Percentiles rank a stretch among this genome's conserved stretches.
Conservation (phyloP, 2,888 invertebrate species). For the Drosophila mayaguana region DNA sequence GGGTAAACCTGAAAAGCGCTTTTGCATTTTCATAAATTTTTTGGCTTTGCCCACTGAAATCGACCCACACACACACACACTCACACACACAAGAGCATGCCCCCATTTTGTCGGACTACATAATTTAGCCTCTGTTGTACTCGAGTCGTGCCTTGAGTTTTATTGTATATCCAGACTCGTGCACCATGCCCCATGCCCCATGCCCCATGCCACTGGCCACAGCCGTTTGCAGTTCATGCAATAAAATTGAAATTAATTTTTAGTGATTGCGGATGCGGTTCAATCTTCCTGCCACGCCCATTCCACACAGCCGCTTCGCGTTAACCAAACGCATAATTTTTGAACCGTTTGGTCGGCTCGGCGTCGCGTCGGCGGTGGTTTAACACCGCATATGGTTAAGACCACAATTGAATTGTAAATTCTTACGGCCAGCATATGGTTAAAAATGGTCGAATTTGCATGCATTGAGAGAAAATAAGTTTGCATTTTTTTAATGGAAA, state of each 20-base stretch:
- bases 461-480: constrained; percentile 2
- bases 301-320: constrained; percentile 1
- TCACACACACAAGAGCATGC: not conserved
- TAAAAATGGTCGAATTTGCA: constrained; percentile 15
- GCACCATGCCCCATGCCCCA: constrained; percentile 5
- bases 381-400: constrained; percentile 65
- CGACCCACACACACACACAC: constrained; percentile 6
- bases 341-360: constrained; percentile 46
- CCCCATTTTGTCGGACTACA: constrained; percentile 39
- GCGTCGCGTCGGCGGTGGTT: constrained; percentile 48
- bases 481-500: not conserved
- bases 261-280: constrained; percentile 81
- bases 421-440: constrained; percentile 49
- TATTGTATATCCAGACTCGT: constrained; percentile 34
- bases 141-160: constrained; percentile 49
- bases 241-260: constrained; percentile 81
- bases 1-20: constrained; percentile 80
- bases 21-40: constrained; percentile 80
- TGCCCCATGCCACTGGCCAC: constrained; percentile 29
- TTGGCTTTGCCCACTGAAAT: constrained; percentile 42
- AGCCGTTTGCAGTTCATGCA: constrained; percentile 57
- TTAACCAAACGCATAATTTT: constrained; percentile 60
- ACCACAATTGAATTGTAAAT: constrained; percentile 70
- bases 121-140: constrained; percentile 52
- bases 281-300: constrained; percentile 33